Conservation (phyloP, 2,888 invertebrate species). For the Archips crataeganus region DNA sequence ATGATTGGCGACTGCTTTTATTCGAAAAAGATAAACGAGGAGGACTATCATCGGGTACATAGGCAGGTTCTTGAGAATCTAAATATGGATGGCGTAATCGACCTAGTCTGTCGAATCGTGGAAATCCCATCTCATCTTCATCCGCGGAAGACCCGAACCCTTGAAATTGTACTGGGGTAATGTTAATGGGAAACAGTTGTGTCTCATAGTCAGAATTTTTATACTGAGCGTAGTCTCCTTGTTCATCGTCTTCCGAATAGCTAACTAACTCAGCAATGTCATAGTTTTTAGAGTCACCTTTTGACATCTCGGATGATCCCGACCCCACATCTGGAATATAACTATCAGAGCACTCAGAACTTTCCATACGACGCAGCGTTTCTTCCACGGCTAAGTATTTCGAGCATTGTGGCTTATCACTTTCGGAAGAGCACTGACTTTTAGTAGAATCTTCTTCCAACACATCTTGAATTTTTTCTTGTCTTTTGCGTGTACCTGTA, state of each 20-base stretch:
- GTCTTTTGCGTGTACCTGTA: conserved; percentile 83
- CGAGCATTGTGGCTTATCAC: conserved; percentile 73
- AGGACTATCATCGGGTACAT: conserved; percentile 80
- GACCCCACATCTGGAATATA: conserved; percentile 89
- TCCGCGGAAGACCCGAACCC: conserved; percentile 87
- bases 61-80: conserved; percentile 78
- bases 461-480: conserved; percentile 85
- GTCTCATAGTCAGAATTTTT: conserved; percentile 73
- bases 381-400: conserved; percentile 76
- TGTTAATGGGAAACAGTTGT: conserved; percentile 77
- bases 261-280: conserved; percentile 72
- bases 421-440: conserved; percentile 82
- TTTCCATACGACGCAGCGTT: conserved; percentile 84
- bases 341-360: conserved; percentile 89
- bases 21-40: conserved; percentile 79
- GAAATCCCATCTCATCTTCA: conserved; percentile 89
- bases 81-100: conserved; percentile 83
- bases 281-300: conserved; percentile 79
- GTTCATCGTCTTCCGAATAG: conserved; percentile 86
- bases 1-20: conserved; percentile 80
- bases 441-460: conserved; percentile 82
- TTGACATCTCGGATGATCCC: conserved; percentile 87
- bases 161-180: conserved; percentile 84
- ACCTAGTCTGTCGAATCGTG: conserved; percentile 86
- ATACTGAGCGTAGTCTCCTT: conserved; percentile 77